phyloP scores from a whole-genome alignment of 1,140 invertebrate species.

The Chrysomallon squamiferum region DNA sequence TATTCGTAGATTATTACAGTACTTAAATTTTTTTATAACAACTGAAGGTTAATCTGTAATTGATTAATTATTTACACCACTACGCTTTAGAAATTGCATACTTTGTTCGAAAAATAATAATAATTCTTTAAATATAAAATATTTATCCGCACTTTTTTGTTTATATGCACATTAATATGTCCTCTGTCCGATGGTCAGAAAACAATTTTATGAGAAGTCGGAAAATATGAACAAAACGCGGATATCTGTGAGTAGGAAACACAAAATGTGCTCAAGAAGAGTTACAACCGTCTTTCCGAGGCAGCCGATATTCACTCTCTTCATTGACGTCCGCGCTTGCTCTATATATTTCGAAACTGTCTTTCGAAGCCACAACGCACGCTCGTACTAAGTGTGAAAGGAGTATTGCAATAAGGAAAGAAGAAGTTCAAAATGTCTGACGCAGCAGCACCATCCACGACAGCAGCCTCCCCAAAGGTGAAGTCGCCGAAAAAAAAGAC shows the following conservation, averaged over 20 bases:
- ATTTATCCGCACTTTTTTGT: neutral
- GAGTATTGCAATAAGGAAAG: neutral
- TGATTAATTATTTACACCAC: neutral
- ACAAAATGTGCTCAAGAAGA: neutral
- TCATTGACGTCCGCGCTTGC: neutral
- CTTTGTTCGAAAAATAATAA: neutral
- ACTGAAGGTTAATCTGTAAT: neutral
- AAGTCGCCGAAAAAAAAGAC: conserved; percentile 33
- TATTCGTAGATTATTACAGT: neutral
- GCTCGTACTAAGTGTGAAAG: neutral
- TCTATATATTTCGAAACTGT: neutral
- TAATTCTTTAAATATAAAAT: neutral
- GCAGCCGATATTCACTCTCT: neutral
- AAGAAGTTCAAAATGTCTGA: conserved; percentile 8
- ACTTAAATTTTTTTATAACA: neutral
- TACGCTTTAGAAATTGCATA: neutral
- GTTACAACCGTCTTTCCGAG: neutral
- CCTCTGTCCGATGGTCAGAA: too few relatives aligned
- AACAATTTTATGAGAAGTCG: too few relatives aligned
- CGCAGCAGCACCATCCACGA: conserved; percentile 28
- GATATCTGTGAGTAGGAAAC: neutral
- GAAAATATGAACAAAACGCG: too few relatives aligned
- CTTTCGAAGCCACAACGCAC: neutral
- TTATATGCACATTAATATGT: neutral
- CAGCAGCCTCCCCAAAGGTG: conserved; percentile 16